A percentile compares a stretch with the other conserved stretches of the same genome.
phyloP scores from a whole-genome alignment of 2,113 vertebrate species.

The human region DNA sequence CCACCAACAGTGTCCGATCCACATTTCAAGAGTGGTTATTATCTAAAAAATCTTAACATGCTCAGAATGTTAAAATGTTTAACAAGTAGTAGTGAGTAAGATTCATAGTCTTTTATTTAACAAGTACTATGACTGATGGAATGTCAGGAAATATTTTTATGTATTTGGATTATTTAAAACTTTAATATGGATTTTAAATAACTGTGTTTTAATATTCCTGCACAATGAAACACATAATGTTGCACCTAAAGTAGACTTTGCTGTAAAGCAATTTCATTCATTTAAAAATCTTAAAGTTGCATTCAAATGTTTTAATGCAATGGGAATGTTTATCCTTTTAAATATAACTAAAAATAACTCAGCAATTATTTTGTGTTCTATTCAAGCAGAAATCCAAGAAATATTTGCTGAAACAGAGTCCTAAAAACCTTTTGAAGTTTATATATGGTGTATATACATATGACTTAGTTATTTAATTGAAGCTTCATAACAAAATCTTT shows the following conservation, averaged over 20 bases:
- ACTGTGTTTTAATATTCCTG: slow-evolving; percentile 9
- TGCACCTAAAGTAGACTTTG: neutral
- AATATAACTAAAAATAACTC: neutral
- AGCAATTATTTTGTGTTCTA: neutral
- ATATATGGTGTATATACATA: neutral
- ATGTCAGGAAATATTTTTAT: neutral
- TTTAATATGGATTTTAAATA: neutral
- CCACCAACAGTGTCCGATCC: neutral
- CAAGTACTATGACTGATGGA: neutral
- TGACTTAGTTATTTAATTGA: neutral
- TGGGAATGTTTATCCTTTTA: neutral
- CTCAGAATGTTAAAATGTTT: neutral
- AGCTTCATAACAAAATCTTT: neutral
- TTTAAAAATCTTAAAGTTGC: neutral
- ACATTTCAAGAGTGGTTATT: neutral
- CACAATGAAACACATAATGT: neutral
- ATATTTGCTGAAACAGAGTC: neutral
- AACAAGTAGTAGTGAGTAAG: neutral
- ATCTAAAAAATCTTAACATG: neutral
- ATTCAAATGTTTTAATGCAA: neutral
- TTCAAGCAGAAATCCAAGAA: neutral
- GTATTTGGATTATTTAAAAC: slow-evolving; percentile 3
- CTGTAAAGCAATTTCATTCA: neutral
- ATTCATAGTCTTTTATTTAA: neutral
- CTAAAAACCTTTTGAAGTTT: neutral